Base-by-base conservation (phyloP, 2,888 invertebrate genomes). In the Drosophila sordidula region DNA sequence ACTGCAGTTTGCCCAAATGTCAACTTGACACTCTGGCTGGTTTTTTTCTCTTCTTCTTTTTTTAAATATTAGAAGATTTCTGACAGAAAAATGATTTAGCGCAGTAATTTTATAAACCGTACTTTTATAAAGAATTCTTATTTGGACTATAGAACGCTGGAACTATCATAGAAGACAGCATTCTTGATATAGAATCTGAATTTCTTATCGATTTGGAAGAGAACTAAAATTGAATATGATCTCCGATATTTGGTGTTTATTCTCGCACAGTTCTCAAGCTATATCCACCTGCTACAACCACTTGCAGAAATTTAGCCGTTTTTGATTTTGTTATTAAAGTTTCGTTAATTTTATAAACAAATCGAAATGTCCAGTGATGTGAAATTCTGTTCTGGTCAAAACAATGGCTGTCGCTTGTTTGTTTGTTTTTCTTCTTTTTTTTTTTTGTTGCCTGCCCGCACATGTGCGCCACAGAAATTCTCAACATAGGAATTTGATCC, bases 361-460 rank as follows among this genome's bases (percentile, higher is more conserved):
- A 39, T 39, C 8, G 25, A 5, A 45, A 25, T 14, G 36, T 26
- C 54, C 16, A 44, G 41, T 34, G 14, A 29, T 16, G 18, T 16
- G 51, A 16, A 34, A 22, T 44, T 51, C 11, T 55, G 45, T 50
- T 56, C 46, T 67, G 57, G 42, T 44, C 61, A 58, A 76, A 42
- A 72, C 77, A 72, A 72, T 58, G 72, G 34, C 38, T 41, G 50
- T 55, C 51, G 57, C 41, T 66, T 66, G 72, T 61, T 57, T 29
- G 51, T 41, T 68, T 39, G 34, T 12, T 12, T 34, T 34, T 3
- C 3, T 32, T 32, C 58, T 39, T 34, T 12, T 12, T 3, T 32
- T 32, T 68, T 39, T 34, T 12, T 12, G 34, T 12, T 34, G 34
- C 47, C 14, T 45, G 45, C 41, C 45, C 26, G 45, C 70, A 45